Evolutionary conservation across 2,888 invertebrate genomes (phyloP).

Genomic region (Chalcosyrphus nemorum): DNA sequence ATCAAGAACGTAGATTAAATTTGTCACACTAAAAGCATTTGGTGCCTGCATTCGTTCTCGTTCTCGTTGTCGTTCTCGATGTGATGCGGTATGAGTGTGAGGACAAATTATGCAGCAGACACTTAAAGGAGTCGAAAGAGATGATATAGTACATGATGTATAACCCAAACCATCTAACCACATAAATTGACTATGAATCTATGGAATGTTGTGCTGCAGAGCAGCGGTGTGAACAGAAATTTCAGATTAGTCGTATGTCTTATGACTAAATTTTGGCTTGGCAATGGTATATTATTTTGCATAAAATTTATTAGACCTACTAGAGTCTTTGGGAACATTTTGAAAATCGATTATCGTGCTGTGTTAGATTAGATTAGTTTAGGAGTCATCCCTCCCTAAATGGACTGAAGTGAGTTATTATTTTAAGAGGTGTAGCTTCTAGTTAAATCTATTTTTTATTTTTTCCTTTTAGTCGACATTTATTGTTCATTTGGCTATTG

Average conservation of each 20-base stretch:
- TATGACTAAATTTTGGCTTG: neutral
- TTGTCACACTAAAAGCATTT: conserved; percentile 65
- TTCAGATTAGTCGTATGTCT: neutral
- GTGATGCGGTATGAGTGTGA: neutral
- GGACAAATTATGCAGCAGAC: conserved; percentile 52
- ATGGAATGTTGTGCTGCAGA: conserved; percentile 30
- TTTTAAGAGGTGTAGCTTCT: too few species aligned
- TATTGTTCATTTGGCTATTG: too few species aligned
- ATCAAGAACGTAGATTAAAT: conserved; percentile 66
- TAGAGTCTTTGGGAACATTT: neutral
- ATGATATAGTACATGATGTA: conserved; percentile 46
- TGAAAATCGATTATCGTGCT: neutral
- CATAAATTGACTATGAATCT: conserved; percentile 52
- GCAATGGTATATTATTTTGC: neutral
- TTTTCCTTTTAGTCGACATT: too few species aligned
- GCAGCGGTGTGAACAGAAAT: neutral
- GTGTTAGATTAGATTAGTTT: neutral
- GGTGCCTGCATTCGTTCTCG: conserved; percentile 29
- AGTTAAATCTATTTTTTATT: too few species aligned
- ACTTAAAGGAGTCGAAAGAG: conserved; percentile 27
- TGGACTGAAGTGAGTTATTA: neutral
- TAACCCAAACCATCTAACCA: conserved; percentile 37
- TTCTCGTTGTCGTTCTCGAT: conserved; percentile 1
- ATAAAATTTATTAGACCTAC: neutral
- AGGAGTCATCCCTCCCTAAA: neutral